A percentile compares a stretch with the other conserved stretches of the same genome.
phyloP scores from a whole-genome alignment of 2,888 invertebrate species.

The Torymus auratus region DNA sequence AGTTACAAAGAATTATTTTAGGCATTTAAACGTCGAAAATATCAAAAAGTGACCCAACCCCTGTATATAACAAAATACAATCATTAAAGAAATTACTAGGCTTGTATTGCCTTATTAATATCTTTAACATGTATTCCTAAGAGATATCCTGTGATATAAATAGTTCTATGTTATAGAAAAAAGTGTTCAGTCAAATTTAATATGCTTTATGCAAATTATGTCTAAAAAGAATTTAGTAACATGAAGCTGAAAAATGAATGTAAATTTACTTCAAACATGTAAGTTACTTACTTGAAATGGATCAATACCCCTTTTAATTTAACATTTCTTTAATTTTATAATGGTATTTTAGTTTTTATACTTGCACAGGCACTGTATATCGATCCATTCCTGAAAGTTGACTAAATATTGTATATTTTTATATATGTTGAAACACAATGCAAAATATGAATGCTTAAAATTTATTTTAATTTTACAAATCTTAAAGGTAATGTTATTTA shows the following conservation, averaged over 20 bases:
- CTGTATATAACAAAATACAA: constrained; percentile 19
- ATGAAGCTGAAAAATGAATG: neutral
- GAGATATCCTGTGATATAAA: too few species aligned
- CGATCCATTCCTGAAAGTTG: constrained; percentile 31
- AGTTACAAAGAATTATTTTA: constrained; percentile 73
- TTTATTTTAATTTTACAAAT: too few species aligned
- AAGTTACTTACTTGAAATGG: constrained; percentile 19
- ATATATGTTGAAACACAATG: neutral
- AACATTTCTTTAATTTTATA: neutral
- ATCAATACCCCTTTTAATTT: neutral
- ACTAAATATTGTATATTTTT: constrained; percentile 24
- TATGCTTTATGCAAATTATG: too few species aligned
- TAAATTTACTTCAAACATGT: neutral
- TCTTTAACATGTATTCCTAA: too few species aligned
- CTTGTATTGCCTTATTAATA: too few species aligned
- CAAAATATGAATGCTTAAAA: neutral
- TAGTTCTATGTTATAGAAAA: too few species aligned
- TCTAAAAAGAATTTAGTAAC: neutral
- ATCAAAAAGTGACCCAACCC: neutral
- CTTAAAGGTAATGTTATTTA: too few species aligned
- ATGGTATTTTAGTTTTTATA: constrained; percentile 6
- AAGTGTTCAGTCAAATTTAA: too few species aligned
- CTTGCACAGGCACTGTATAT: neutral
- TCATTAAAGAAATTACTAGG: too few species aligned
- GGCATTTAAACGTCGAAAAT: constrained; percentile 63